Evolutionary conservation across 2,797 vertebrate species (phyloP).

Genomic region (Pantherophis alleghaniensis): DNA sequence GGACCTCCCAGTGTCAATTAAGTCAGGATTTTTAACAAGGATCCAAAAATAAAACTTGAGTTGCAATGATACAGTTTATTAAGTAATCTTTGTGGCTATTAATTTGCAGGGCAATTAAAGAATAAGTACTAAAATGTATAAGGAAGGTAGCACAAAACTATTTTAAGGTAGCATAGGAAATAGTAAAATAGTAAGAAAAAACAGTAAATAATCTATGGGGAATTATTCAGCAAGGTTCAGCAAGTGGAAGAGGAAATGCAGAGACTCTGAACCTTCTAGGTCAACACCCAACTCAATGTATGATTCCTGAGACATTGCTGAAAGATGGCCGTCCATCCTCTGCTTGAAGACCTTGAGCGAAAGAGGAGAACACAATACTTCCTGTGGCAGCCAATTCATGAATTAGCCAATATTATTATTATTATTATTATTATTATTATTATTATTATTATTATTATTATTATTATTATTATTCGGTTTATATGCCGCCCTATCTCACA

Average conservation of each 20-base stretch:
- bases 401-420: not conserved
- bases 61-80: not conserved
- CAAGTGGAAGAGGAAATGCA: not conserved
- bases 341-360: not conserved
- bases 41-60: not conserved
- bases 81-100: not conserved
- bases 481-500: too few relatives aligned
- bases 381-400: not conserved
- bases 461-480: too few relatives aligned
- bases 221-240: not conserved
- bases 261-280: not conserved
- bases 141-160: not conserved
- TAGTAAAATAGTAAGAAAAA: not conserved
- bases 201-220: not conserved
- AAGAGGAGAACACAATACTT: not conserved
- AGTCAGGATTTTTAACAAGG: not conserved
- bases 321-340: not conserved
- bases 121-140: not conserved
- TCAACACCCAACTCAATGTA: not conserved
- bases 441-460: too few relatives aligned
- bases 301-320: not conserved
- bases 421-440: too few relatives aligned
- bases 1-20: not conserved
- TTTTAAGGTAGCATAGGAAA: not conserved
- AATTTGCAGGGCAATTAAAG: not conserved